Conservation (phyloP, 2,797 vertebrate species). For the Microchirus variegatus region DNA sequence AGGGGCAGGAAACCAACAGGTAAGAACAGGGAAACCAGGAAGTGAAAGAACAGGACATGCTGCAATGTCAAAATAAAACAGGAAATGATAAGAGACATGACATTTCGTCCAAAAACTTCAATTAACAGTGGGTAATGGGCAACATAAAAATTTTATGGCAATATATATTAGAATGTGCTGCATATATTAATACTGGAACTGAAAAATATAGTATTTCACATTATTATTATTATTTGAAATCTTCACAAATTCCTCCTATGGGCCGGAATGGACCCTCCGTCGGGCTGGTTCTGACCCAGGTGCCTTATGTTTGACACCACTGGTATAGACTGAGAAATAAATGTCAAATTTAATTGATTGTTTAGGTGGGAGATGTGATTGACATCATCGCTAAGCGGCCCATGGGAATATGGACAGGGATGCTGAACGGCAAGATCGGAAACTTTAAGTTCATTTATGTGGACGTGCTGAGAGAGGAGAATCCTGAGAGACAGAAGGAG, state of each 20-base stretch:
- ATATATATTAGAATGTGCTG: background rate
- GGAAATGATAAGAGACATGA: background rate
- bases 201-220: too few species aligned
- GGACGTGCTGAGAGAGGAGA: slow-evolving; percentile 86
- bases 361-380: slow-evolving; percentile 92
- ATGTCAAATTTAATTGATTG: background rate
- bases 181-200: too few species aligned
- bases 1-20: background rate
- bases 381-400: slow-evolving; percentile 92
- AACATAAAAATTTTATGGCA: background rate
- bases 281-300: too few species aligned
- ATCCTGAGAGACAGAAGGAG: slow-evolving; percentile 68
- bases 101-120: too few species aligned
- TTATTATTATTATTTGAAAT: too few species aligned
- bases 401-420: slow-evolving; percentile 96
- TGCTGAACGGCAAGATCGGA: slow-evolving; percentile 89
- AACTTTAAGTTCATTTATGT: slow-evolving; percentile 98
- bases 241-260: too few species aligned
- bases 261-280: too few species aligned
- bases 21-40: background rate
- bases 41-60: background rate
- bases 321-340: too few species aligned
- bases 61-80: background rate
- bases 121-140: too few species aligned
- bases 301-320: too few species aligned